Evolutionary conservation across 2,113 vertebrate species (phyloP), one percentile per base, ranked within the genome.

Genomic region (Nerophis ophidion): DNA sequence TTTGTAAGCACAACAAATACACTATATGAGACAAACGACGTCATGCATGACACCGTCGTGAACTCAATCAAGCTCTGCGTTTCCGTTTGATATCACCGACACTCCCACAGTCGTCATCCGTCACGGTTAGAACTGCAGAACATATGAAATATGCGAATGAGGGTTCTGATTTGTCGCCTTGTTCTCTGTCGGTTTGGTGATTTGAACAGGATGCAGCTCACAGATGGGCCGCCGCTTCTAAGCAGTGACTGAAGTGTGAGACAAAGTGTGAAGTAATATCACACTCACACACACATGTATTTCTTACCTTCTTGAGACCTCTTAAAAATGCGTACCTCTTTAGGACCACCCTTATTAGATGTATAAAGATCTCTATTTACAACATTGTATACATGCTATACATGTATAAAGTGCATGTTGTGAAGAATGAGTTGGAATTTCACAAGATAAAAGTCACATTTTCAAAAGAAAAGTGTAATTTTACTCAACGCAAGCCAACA

Each of bases 231-330:
- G 76, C 71, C 74, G 71, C 68, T 74, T 79, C 63, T 58, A 61
- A 68, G 46, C 8, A 49, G 36, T 63, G 59, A 74, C 65, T 76
- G 85, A 68, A 66, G 74, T 74, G 78, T 78, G 68, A 84, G 76
- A 81, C 74, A 46, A 80, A 66, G 82, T 81, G 81, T 71, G 79
- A 84, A 83, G 63, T 69, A 61, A 76, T 73, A 62, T 59, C 47
- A 71, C 54, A 19, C 60, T n/a, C n/a, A 53, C 34, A 3, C 38
- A 44, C 8, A 0, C 11, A 12, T 26, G 4, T 11, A 4, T 12
- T 26, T 26, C 3, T 1, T 26, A 26, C 26, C 26, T 26, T 26
- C 26, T 26, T 26, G 26, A 26, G 26, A 26, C 26, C 26, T 26
- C 26, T 3, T 2, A 26, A 26, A 26, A 26, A 26, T 26, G 26